These are phyloP conservation scores for Chromis chromis DNA, from an alignment of 2,797 vertebrate species.

Conservation along the genomic window DNA sequence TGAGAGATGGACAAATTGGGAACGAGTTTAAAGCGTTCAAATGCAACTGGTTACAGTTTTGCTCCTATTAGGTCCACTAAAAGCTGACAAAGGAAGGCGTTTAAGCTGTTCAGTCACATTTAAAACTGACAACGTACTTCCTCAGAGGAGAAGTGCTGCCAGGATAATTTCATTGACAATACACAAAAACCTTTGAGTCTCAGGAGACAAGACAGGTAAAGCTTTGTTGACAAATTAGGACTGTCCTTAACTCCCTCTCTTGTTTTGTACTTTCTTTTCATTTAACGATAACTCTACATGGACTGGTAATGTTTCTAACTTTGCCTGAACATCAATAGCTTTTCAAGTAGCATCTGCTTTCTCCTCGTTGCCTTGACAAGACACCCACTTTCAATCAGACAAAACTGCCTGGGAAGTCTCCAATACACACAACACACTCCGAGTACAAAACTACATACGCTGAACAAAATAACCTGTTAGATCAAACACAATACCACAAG, in stretches of 20 bases:
- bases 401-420: slow-evolving; percentile 15
- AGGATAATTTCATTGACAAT: slow-evolving; percentile 4
- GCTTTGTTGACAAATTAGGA: slow-evolving; percentile 15
- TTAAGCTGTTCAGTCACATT: slow-evolving; percentile 18
- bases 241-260: background rate
- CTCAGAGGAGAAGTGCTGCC: background rate
- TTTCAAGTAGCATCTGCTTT: slow-evolving; percentile 28
- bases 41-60: slow-evolving; percentile 16
- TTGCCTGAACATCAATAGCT: slow-evolving; percentile 7
- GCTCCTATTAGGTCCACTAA: slow-evolving; percentile 7
- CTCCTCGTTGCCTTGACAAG: slow-evolving; percentile 25
- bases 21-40: slow-evolving; percentile 25
- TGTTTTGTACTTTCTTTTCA: background rate
- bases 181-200: background rate
- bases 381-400: slow-evolving; percentile 4
- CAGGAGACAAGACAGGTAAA: background rate
- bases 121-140: background rate
- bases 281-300: background rate
- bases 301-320: background rate
- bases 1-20: slow-evolving; percentile 34
- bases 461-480: background rate
- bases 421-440: background rate
- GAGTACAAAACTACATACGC: slow-evolving; percentile 4
- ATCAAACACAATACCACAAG: slow-evolving; percentile 25
- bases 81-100: slow-evolving; percentile 12